phyloP scores from a whole-genome alignment of 2,113 vertebrate species.

The Bubo bubo region DNA sequence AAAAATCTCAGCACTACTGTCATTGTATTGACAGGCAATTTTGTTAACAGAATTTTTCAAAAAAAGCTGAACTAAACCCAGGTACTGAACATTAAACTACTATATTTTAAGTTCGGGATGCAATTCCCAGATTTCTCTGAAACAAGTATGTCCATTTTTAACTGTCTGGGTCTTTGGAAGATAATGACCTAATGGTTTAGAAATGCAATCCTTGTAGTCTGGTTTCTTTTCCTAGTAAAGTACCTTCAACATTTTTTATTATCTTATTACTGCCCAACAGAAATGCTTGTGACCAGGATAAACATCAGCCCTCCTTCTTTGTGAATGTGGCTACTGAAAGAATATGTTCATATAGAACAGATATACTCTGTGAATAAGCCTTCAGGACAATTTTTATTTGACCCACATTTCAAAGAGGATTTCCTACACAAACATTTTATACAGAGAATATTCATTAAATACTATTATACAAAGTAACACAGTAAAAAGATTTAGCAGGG shows the following conservation, averaged over 20 bases:
- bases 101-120: neutral
- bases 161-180: accelerated
- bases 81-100: neutral
- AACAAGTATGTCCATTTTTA: neutral
- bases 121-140: neutral
- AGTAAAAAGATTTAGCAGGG: neutral
- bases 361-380: neutral
- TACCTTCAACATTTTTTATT: neutral
- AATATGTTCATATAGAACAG: neutral
- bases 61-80: neutral
- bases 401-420: slow-evolving; percentile 7
- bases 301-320: neutral
- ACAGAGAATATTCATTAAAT: neutral
- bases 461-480: neutral
- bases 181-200: accelerated
- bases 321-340: neutral
- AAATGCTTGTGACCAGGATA: neutral
- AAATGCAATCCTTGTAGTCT: neutral
- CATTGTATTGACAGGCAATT: neutral
- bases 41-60: neutral
- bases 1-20: neutral
- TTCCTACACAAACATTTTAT: neutral
- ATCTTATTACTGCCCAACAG: neutral
- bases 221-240: neutral
- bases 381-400: neutral